Evolutionary conservation across 2,797 vertebrate species (phyloP).

Genomic region (Gallinago stenura): DNA sequence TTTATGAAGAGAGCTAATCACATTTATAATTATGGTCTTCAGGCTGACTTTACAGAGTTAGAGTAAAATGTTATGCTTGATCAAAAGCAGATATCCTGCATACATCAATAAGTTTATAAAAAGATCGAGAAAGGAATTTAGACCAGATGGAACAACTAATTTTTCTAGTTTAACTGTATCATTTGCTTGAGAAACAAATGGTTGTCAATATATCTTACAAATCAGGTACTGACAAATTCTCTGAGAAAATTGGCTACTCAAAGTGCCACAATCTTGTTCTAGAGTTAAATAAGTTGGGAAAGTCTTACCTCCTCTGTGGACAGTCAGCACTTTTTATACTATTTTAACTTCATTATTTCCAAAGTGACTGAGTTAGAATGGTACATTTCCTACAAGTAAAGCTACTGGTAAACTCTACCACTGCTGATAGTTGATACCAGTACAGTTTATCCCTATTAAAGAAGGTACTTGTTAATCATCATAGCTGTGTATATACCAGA

Average conservation of each 20-base stretch:
- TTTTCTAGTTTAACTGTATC: neutral
- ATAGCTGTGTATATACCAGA: neutral
- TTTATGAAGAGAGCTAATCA: conserved; percentile 28
- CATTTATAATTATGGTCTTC: conserved; percentile 36
- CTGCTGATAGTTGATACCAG: neutral
- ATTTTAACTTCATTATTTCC: neutral
- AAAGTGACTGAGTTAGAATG: neutral
- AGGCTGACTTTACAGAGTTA: neutral
- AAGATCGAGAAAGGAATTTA: conserved; percentile 25
- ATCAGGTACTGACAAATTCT: neutral
- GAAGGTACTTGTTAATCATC: neutral
- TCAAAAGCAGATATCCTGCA: conserved; percentile 38
- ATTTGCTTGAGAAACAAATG: conserved; percentile 19
- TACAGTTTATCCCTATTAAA: neutral
- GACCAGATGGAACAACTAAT: conserved; percentile 28
- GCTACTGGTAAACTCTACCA: neutral
- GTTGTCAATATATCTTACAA: neutral
- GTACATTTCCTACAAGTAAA: neutral
- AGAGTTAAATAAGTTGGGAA: neutral
- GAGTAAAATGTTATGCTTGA: conserved; percentile 18
- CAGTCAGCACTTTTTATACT: neutral
- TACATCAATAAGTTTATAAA: conserved; percentile 40
- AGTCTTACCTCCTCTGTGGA: neutral
- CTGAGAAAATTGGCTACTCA: neutral
- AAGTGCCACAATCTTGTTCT: neutral